Base-by-base conservation (phyloP, 2,113 vertebrate species). In the Romanogobio albipinnatus region DNA sequence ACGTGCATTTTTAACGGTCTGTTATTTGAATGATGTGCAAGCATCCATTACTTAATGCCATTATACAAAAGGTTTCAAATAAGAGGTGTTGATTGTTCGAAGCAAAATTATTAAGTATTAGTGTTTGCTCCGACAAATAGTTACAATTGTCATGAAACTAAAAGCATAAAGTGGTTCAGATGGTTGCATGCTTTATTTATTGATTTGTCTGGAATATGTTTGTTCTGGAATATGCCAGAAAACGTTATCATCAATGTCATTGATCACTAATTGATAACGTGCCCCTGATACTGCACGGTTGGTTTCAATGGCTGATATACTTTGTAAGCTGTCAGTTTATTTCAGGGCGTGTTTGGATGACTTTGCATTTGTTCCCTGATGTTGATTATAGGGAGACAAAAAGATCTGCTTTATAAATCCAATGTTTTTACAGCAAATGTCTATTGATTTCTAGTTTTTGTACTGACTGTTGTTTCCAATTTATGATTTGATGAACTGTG, bases 371-470 rank as follows among this genome's bases (percentile, higher is more conserved):
- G 13, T 26, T 9, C 9, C n/a, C 10, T 17, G n/a, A 26, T 70
- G 47, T 26, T 58, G 4, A 59, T 61, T 80, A 7, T 70, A 71
- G 49, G 24, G 59, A 76, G 8, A 13, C 5, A 24, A 33, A 43
- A 84, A 81, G 11, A 43, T 29, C 66, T 4, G 45, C 26, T 64
- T 77, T 14, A 88, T 78, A 73, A 84, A 68, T 24, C 58, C 58
- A 51, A 81, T 24, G 80, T 71, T 76, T 70, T 62, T 76, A 70
- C 62, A 81, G 66, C 76, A 58, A 8, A 8, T 64, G 10, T 58
- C 10, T 26, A 7, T 84, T 84, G 36, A 26, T 51, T 29, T 83
- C n/a, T 59, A 56, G 33, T 56, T 83, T 83, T 83, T 83, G 62
- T 82, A 71, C 29, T 26, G 24, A 33, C 14, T 0, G 3, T 43